Evolutionary conservation across 2,888 invertebrate species (phyloP).

Genomic region (Hylaea fasciaria): DNA sequence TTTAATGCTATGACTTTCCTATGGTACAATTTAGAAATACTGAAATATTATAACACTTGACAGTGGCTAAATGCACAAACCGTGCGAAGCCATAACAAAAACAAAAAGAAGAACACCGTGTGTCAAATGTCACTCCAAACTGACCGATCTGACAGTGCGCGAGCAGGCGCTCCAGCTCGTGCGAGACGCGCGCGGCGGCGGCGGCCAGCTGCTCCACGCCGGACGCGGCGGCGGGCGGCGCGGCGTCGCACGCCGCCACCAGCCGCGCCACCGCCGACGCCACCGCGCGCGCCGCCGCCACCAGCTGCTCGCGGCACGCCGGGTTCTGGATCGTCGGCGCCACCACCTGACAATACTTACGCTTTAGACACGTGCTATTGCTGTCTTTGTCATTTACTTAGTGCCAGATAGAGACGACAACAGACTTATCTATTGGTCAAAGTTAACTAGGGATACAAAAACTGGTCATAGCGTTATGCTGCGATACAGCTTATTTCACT

Average conservation of each 20-base stretch:
- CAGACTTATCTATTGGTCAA: too few relatives aligned
- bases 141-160: constrained; percentile 92
- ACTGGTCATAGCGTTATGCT: too few relatives aligned
- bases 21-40: too few relatives aligned
- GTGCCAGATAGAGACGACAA: too few relatives aligned
- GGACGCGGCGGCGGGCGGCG: constrained; percentile 84
- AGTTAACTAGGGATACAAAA: too few relatives aligned
- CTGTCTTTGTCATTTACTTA: too few relatives aligned
- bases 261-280: constrained; percentile 96
- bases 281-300: constrained; percentile 96
- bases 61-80: background rate
- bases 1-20: too few relatives aligned
- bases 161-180: constrained; percentile 94
- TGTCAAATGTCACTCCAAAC: constrained; percentile 34
- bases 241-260: constrained; percentile 88
- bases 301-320: constrained; percentile 95
- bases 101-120: too few relatives aligned
- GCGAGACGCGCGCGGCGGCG: constrained; percentile 95
- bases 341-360: constrained; percentile 85
- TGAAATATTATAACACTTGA: too few relatives aligned
- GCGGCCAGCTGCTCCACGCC: constrained; percentile 90
- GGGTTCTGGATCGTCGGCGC: constrained; percentile 93
- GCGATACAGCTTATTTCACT: too few relatives aligned
- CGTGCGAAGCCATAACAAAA: too few relatives aligned
- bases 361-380: too few relatives aligned